Percentiles rank a stretch among this genome's conserved stretches.
Evolutionary conservation across 2,113 vertebrate species (phyloP).

Genomic region (Apus apus): DNA sequence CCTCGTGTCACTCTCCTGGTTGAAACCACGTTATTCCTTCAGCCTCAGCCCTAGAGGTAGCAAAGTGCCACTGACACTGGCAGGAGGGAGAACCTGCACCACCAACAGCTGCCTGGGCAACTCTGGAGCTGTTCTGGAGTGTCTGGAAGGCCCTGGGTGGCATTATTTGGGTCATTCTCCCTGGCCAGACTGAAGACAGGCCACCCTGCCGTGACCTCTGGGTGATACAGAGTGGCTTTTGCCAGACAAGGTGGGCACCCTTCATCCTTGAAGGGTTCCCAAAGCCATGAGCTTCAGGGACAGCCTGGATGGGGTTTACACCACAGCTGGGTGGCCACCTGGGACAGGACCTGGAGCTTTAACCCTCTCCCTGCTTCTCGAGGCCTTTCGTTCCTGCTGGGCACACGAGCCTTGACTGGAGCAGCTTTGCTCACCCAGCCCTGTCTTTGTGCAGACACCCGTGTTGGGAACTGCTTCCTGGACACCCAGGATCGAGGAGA

Average conservation of each 20-base stretch:
- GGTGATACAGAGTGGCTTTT: not conserved
- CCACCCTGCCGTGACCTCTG: not conserved
- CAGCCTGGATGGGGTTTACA: not conserved
- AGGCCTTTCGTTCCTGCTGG: not conserved
- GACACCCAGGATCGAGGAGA: constrained; percentile 87
- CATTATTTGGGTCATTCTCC: not conserved
- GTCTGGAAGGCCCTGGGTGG: not conserved
- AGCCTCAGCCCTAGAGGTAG: not conserved
- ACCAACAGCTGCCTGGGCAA: not conserved
- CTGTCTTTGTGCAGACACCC: constrained; percentile 78
- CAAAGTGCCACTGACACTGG: not conserved
- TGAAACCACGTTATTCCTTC: not conserved
- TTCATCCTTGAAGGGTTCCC: not conserved
- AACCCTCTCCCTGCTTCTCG: not conserved
- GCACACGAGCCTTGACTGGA: not conserved
- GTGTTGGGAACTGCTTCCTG: constrained; percentile 91
- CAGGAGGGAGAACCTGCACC: not conserved
- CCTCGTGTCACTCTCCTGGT: not conserved
- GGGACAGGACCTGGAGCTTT: not conserved
- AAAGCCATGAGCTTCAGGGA: not conserved
- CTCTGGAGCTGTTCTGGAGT: not conserved
- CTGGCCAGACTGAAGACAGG: not conserved
- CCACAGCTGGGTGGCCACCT: not conserved
- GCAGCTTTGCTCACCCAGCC: not conserved
- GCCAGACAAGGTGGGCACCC: not conserved